Conservation (phyloP, 2,113 vertebrate genomes). For the Paedocypris sp. region DNA sequence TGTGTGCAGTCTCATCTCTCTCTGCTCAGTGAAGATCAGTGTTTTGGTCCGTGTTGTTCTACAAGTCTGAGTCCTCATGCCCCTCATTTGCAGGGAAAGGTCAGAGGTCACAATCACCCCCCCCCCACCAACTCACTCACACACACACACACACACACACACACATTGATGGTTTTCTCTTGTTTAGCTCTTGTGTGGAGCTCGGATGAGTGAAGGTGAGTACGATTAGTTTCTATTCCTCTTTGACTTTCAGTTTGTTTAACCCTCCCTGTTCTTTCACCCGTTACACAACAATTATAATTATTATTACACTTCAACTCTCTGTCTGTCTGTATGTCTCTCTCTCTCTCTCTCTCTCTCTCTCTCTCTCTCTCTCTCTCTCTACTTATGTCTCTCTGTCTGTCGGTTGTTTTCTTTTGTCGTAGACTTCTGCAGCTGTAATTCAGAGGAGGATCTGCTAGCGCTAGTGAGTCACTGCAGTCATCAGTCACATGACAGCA, state of each 20-base stretch:
- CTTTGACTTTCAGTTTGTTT: no score
- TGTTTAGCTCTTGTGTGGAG: conserved; percentile 8
- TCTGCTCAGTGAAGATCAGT: conserved; percentile 62
- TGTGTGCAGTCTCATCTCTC: conserved; percentile 54
- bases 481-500: no score
- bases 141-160: background rate
- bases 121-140: background rate
- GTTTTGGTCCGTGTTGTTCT: conserved; percentile 63
- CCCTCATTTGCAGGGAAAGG: conserved; percentile 42
- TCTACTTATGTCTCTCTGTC: no score
- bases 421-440: conserved; percentile 46
- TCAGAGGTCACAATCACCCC: conserved; percentile 17
- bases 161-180: background rate
- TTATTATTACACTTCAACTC: no score
- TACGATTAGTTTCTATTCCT: no score
- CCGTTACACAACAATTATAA: no score
- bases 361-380: no score
- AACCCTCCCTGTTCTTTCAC: no score
- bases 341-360: no score
- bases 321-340: no score
- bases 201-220: conserved; percentile 47
- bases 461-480: conserved; percentile 50
- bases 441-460: conserved; percentile 58
- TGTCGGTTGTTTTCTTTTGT: background rate
- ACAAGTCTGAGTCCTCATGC: conserved; percentile 40